phyloP scores from a whole-genome alignment of 2,113 vertebrate species.

The Ginglymostoma cirratum region DNA sequence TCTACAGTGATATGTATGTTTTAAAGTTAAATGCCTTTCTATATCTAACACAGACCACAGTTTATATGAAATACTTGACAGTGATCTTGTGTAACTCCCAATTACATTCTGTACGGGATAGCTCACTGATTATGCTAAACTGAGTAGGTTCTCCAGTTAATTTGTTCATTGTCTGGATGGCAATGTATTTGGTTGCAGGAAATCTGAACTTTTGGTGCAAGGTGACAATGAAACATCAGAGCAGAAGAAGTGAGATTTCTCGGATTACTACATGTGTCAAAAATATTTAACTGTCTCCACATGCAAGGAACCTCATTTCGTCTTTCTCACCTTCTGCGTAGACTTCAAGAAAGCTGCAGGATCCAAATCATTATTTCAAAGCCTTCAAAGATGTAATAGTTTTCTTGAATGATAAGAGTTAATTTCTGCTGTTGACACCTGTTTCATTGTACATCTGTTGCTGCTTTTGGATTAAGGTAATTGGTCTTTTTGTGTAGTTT shows the following conservation, averaged over 20 bases:
- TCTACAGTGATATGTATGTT: not conserved
- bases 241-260: not conserved
- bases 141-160: not conserved
- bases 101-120: not conserved
- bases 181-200: not conserved
- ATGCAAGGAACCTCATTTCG: not conserved
- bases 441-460: not conserved
- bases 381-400: not conserved
- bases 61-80: not conserved
- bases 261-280: not conserved
- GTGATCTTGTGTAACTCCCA: not conserved
- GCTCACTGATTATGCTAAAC: not conserved
- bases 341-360: not conserved
- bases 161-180: not conserved
- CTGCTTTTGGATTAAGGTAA: constrained; percentile 26
- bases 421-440: not conserved
- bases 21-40: not conserved
- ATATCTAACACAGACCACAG: not conserved
- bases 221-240: not conserved
- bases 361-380: not conserved
- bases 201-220: not conserved
- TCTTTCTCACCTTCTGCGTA: not conserved
- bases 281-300: not conserved
- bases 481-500: not conserved
- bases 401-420: not conserved